Conservation (phyloP, 2,113 vertebrate genomes). For the Chionodraco myersi region DNA sequence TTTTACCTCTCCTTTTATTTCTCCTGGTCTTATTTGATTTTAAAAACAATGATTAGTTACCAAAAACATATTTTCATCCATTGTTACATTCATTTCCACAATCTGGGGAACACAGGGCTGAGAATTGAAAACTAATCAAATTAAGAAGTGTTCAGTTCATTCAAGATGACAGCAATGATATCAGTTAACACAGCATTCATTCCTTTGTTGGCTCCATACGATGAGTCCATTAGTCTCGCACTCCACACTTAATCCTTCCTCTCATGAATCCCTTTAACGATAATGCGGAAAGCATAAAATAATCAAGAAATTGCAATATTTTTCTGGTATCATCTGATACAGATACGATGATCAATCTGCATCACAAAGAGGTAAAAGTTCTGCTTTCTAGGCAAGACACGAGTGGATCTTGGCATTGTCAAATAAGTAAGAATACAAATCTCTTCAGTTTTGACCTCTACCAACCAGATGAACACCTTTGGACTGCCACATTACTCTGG, state of each 20-base stretch:
- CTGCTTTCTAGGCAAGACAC: constrained; percentile 29
- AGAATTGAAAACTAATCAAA: constrained; percentile 23
- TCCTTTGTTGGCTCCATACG: neutral
- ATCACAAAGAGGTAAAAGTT: neutral
- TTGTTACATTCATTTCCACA: constrained; percentile 7
- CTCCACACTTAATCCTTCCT: neutral
- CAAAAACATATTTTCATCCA: neutral
- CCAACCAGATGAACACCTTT: constrained; percentile 19
- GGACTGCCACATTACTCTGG: constrained; percentile 32
- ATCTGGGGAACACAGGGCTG: neutral
- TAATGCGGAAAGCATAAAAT: constrained; percentile 17
- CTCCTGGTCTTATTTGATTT: neutral
- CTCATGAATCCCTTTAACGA: neutral
- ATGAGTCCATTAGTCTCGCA: neutral
- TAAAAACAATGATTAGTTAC: constrained; percentile 1
- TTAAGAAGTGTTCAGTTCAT: constrained; percentile 12
- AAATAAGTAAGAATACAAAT: constrained; percentile 4
- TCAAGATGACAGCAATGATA: constrained; percentile 1
- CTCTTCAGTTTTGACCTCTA: constrained; percentile 5
- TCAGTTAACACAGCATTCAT: neutral
- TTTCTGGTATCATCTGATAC: neutral
- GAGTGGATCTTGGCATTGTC: neutral
- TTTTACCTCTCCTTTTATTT: neutral
- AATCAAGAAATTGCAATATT: constrained; percentile 13
- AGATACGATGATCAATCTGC: constrained; percentile 1